Evolutionary conservation across 2,797 vertebrate genomes (phyloP), one percentile per base, ranked within the genome.

Genomic region (Malurus splendens): DNA sequence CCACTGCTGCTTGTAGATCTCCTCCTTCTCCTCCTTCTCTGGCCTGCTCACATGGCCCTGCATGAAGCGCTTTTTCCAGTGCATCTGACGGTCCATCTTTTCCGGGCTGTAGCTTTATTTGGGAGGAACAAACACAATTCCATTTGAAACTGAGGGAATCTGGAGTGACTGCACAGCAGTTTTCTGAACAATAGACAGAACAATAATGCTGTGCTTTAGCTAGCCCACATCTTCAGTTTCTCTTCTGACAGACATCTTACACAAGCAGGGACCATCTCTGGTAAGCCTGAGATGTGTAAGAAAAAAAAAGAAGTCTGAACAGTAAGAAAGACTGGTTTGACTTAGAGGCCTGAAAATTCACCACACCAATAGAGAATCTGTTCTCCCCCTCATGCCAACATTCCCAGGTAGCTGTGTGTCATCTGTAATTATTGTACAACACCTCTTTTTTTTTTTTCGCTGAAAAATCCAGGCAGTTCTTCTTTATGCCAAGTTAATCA

Each of bases 1-100:
- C 98, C 98, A 99, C 51, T 96, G 98, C 39, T 99, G 98, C n/a
- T 93, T 96, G 95, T 99, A 99, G 80, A 99, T 95, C 4, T 97
- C 96, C 94, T 99, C 99, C 65, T 98, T 99, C 90, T 98, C 97
- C 95, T 98, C 98, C 90, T 99, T 99, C 71, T 99, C 99, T 45
- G 97, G 98, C 59, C 97, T 97, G 61, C 97, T 96, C 36, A 98
- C 79, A 3, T 92, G 97, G 6, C 98, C 98, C 75, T 98, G 98
- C 98, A 98, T 98, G 96, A 99, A 99, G 28, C 98, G 95, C 64
- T 93, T 98, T 94, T 98, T 99, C 97, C 97, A 97, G 4, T 96
- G 95, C 2, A 97, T 97, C 25, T 97, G 97, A 1, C 96, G 95
- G 87, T 98, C 98, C 51, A 94, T 95, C 87, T 93, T 97, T 82